These are phyloP conservation scores for Oenanthe oenanthe DNA, from an alignment of 2,113 vertebrate genomes.

Conservation along the genomic window DNA sequence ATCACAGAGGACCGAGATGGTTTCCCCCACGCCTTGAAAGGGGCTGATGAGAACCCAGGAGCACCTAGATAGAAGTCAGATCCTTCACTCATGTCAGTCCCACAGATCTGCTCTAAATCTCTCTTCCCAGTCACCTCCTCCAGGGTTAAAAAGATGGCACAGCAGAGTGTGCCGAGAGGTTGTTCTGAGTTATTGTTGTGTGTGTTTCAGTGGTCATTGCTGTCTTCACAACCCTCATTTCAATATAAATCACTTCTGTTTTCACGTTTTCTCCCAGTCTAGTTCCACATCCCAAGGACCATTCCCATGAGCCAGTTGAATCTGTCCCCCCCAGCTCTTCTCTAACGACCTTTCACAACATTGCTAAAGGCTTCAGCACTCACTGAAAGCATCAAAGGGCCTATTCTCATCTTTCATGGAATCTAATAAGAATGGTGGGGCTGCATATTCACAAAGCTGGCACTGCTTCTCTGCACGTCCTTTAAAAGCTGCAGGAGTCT, in stretches of 20 bases:
- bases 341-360: slow-evolving; percentile 33
- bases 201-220: slow-evolving; percentile 30
- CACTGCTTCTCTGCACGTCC: slow-evolving; percentile 22
- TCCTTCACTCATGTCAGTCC: slow-evolving; percentile 28
- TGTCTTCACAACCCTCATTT: slow-evolving; percentile 41
- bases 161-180: slow-evolving; percentile 3
- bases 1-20: slow-evolving; percentile 42
- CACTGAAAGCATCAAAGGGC: slow-evolving; percentile 51
- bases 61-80: slow-evolving; percentile 47
- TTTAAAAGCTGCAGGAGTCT: slow-evolving; percentile 47
- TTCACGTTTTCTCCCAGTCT: slow-evolving; percentile 17
- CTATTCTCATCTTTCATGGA: slow-evolving; percentile 52
- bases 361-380: slow-evolving; percentile 38
- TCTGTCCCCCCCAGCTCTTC: background rate
- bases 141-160: slow-evolving; percentile 52
- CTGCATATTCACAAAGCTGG: slow-evolving; percentile 47
- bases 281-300: background rate
- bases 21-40: slow-evolving; percentile 40
- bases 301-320: slow-evolving; percentile 15
- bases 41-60: slow-evolving; percentile 46
- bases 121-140: slow-evolving; percentile 35
- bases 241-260: slow-evolving; percentile 42
- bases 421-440: slow-evolving; percentile 57
- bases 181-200: slow-evolving; percentile 47
- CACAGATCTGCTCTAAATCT: slow-evolving; percentile 39